Conservation (phyloP, 2,888 invertebrate genomes). For the Idaea straminata region DNA sequence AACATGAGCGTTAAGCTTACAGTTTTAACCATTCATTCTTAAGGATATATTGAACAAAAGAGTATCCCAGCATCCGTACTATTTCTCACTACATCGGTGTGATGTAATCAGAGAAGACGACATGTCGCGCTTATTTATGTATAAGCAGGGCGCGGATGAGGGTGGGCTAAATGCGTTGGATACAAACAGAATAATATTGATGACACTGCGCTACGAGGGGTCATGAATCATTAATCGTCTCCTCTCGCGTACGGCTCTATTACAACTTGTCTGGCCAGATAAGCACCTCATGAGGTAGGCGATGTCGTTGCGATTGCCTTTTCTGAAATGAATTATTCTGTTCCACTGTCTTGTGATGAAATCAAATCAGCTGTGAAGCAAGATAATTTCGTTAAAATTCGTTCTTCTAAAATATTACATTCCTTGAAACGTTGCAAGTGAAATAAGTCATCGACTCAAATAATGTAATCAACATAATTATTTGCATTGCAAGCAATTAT, state of each 20-base stretch:
- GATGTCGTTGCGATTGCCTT: conserved; percentile 44
- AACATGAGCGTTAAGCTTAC: conserved; percentile 71
- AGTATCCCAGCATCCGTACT: conserved; percentile 75
- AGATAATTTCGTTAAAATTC: background rate
- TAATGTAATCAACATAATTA: background rate
- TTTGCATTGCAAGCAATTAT: background rate
- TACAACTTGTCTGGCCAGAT: conserved; percentile 72
- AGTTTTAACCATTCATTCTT: conserved; percentile 75
- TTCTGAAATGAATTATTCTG: conserved; percentile 33
- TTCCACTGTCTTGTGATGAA: background rate
- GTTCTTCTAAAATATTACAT: background rate
- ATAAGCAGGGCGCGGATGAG: conserved; percentile 77
- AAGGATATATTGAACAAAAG: conserved; percentile 77
- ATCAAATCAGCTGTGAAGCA: background rate
- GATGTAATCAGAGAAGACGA: conserved; percentile 81
- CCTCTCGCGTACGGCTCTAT: conserved; percentile 78
- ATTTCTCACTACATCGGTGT: conserved; percentile 80
- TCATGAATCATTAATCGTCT: conserved; percentile 81
- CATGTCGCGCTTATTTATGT: conserved; percentile 80
- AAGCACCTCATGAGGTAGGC: conserved; percentile 69
- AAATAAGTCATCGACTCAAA: background rate
- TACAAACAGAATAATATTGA: conserved; percentile 81
- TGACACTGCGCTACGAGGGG: conserved; percentile 79
- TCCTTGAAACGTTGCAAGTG: background rate
- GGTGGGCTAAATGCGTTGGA: conserved; percentile 75